These are phyloP conservation scores for Tribolium castaneum DNA, from an alignment of 1,140 invertebrate genomes.

Conservation along the genomic window DNA sequence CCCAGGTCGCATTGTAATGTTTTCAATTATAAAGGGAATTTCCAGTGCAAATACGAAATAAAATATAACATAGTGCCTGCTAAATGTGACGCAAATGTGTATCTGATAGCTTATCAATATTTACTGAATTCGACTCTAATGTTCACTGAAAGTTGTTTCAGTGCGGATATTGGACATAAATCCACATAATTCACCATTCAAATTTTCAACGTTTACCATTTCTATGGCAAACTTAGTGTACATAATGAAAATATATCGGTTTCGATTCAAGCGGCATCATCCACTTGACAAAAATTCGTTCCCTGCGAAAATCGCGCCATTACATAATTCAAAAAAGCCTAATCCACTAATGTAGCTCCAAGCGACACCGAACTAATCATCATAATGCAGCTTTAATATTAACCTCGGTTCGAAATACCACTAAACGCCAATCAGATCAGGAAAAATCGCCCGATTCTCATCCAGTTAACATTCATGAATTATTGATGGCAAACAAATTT, in stretches of 20 bases:
- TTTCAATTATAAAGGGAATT: constrained; percentile 34
- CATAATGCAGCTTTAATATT: background rate
- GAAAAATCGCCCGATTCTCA: background rate
- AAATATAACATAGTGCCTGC: constrained; percentile 42
- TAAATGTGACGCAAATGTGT: constrained; percentile 53
- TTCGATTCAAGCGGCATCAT: constrained; percentile 26
- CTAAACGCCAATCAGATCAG: background rate
- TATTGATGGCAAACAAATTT: background rate
- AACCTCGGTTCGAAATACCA: background rate
- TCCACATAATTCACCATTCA: constrained; percentile 49
- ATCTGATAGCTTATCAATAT: constrained; percentile 56
- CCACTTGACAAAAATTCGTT: constrained; percentile 1
- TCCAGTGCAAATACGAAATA: constrained; percentile 32
- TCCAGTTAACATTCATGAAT: background rate
- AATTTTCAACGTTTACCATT: constrained; percentile 49
- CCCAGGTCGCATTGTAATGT: constrained; percentile 24
- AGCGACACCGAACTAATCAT: background rate
- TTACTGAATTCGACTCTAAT: constrained; percentile 50
- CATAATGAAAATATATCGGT: constrained; percentile 51
- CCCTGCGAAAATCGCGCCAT: background rate
- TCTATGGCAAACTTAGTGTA: constrained; percentile 49
- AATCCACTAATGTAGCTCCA: background rate
- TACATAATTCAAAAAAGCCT: background rate
- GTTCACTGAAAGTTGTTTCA: constrained; percentile 52
- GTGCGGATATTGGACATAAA: constrained; percentile 55